phyloP scores from a whole-genome alignment of 2,797 vertebrate species.

The Gallinago stenura region DNA sequence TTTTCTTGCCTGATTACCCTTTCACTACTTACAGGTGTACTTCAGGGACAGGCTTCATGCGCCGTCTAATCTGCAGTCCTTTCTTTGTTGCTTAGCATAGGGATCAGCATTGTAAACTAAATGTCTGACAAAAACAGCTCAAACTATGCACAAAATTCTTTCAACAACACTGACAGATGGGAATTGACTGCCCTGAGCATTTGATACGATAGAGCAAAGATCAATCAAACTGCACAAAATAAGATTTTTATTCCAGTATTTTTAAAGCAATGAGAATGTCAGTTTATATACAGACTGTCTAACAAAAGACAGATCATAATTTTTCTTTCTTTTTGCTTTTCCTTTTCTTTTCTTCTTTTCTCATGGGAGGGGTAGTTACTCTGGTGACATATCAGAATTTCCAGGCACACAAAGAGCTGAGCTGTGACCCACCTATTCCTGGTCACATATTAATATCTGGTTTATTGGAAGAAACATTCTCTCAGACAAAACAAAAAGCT shows the following conservation, averaged over 20 bases:
- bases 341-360: not conserved
- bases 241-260: not conserved
- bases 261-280: not conserved
- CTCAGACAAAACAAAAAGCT: not conserved
- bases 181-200: not conserved
- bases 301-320: not conserved
- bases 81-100: not conserved
- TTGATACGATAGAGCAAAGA: not conserved
- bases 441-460: accelerated
- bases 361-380: not conserved
- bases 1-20: not conserved
- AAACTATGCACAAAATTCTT: not conserved
- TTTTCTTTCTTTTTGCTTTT: not conserved
- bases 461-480: not conserved
- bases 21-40: not conserved
- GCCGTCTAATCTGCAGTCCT: not conserved
- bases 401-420: not conserved
- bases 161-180: not conserved
- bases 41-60: not conserved
- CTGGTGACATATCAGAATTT: not conserved
- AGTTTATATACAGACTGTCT: not conserved
- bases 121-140: not conserved
- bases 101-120: not conserved
- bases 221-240: not conserved
- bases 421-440: not conserved